These are phyloP conservation scores for Phrynosoma platyrhinos DNA, from an alignment of 2,113 vertebrate species.

Conservation along the genomic window DNA sequence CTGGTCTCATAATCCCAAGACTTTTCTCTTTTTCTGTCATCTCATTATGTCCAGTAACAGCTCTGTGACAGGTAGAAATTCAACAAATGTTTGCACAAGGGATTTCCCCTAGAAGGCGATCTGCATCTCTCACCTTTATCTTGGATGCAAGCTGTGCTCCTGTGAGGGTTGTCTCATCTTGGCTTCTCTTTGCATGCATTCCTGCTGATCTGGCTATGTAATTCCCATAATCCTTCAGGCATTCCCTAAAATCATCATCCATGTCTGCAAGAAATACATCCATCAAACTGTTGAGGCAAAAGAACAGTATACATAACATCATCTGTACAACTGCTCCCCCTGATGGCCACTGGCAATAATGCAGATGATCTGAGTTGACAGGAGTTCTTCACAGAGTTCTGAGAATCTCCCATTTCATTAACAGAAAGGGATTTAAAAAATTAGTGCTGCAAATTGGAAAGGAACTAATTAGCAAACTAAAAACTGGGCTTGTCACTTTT, in stretches of 20 bases:
- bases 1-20: too few species aligned
- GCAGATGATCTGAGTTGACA: not conserved
- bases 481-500: not conserved
- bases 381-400: not conserved
- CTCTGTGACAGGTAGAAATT: not conserved
- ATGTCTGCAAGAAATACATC: slow-evolving; percentile 34
- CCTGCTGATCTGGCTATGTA: slow-evolving; percentile 15
- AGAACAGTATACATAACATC: too few species aligned
- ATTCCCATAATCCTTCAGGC: slow-evolving; percentile 24
- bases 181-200: not conserved
- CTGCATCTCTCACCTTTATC: slow-evolving; percentile 34
- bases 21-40: too few species aligned
- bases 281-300: not conserved
- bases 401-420: not conserved
- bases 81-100: not conserved
- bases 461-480: not conserved
- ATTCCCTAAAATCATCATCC: slow-evolving; percentile 47
- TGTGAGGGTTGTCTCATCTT: not conserved
- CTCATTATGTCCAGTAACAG: not conserved
- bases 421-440: not conserved
- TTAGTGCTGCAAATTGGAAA: not conserved
- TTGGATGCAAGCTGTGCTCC: slow-evolving; percentile 15
- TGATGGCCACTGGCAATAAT: not conserved
- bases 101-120: not conserved
- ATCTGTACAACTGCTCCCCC: not conserved